Percentiles rank a stretch among this genome's conserved stretches.
These are phyloP conservation scores for Drosophila sordidula DNA, from an alignment of 2,888 invertebrate species.

Conservation along the genomic window DNA sequence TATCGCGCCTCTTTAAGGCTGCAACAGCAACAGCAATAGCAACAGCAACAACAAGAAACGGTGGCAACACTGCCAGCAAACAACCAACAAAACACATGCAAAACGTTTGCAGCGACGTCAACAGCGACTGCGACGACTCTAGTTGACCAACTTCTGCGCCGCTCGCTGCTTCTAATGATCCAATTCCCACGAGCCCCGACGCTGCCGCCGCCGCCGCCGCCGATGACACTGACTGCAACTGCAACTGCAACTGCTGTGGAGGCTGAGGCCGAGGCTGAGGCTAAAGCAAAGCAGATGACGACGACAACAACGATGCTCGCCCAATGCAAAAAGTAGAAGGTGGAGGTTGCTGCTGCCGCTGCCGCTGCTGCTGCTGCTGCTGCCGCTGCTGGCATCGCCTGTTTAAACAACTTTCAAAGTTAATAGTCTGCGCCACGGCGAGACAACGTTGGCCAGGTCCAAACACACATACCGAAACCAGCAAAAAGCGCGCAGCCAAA, in stretches of 20 bases:
- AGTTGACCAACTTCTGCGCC: slow-evolving; percentile 75
- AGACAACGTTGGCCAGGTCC: slow-evolving; percentile 65
- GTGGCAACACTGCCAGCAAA: slow-evolving; percentile 69
- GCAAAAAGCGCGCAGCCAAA: slow-evolving; percentile 13
- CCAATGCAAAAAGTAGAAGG: slow-evolving; percentile 80
- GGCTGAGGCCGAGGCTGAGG: slow-evolving; percentile 15
- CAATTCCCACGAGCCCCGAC: slow-evolving; percentile 84
- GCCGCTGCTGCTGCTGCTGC: slow-evolving; percentile 22
- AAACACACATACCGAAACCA: slow-evolving; percentile 23
- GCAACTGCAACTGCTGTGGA: slow-evolving; percentile 26
- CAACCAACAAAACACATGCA: slow-evolving; percentile 75
- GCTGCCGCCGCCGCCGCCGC: slow-evolving; percentile 31
- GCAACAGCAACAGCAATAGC: slow-evolving; percentile 47
- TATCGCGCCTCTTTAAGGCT: slow-evolving; percentile 78
- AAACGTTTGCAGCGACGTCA: slow-evolving; percentile 57
- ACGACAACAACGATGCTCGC: slow-evolving; percentile 69
- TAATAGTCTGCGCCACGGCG: slow-evolving; percentile 82
- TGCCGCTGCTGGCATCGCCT: slow-evolving; percentile 68
- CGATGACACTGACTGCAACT: slow-evolving; percentile 70
- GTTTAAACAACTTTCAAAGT: slow-evolving; percentile 82
- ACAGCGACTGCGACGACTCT: slow-evolving; percentile 44
- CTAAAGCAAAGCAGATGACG: slow-evolving; percentile 51
- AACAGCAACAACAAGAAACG: slow-evolving; percentile 66
- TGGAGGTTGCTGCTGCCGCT: slow-evolving; percentile 64
- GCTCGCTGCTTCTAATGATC: slow-evolving; percentile 83